A percentile compares a stretch with the other conserved stretches of the same genome.
Evolutionary conservation across 1,140 invertebrate genomes (phyloP).

Genomic region (Euura saliciscinereae): DNA sequence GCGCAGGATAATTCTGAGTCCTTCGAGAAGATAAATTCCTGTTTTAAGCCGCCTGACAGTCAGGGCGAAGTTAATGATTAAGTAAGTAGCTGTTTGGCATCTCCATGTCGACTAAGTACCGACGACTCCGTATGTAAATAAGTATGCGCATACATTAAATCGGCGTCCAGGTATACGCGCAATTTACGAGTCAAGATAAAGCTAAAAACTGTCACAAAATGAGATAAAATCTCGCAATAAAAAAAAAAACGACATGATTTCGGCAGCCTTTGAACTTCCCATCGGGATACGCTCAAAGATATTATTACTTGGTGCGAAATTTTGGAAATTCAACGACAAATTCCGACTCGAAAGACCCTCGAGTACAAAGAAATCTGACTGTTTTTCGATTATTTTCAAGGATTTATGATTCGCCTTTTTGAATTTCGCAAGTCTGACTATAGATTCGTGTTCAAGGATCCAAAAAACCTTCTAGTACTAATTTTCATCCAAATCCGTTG

Average conservation of each 20-base stretch:
- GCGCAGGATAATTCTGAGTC: background rate
- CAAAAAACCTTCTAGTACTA: too few species aligned
- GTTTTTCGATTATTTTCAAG: too few species aligned
- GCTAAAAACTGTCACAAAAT: background rate
- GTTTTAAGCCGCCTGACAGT: background rate
- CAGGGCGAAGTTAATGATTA: conserved; percentile 7
- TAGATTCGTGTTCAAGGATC: too few species aligned
- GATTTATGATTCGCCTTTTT: too few species aligned
- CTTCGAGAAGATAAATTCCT: background rate
- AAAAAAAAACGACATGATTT: background rate
- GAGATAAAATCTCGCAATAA: background rate
- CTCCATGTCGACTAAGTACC: background rate
- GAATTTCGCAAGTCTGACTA: too few species aligned
- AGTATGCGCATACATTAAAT: conserved; percentile 4
- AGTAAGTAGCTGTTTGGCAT: background rate
- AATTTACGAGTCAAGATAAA: background rate
- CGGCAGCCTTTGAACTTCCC: too few species aligned
- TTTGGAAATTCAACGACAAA: too few species aligned
- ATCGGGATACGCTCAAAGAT: too few species aligned
- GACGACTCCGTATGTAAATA: background rate
- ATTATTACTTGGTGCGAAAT: too few species aligned
- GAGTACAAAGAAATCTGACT: too few species aligned
- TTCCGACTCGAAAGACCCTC: too few species aligned
- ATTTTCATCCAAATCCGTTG: too few species aligned
- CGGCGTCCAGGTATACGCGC: background rate